Base-by-base conservation (phyloP, 2,888 invertebrate genomes). In the Campopleginae sp. region DNA sequence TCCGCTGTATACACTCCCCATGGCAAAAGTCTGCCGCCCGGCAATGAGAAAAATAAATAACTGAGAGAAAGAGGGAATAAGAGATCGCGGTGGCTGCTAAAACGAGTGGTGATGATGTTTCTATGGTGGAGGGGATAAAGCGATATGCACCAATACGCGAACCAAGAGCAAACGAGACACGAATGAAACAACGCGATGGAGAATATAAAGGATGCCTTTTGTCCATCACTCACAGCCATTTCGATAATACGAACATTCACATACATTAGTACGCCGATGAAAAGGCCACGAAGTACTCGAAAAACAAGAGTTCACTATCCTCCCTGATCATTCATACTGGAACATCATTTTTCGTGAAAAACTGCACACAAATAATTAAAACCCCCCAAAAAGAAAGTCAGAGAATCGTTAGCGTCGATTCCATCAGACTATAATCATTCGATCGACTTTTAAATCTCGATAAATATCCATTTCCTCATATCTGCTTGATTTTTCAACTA, bases 161-260 rank as follows among this genome's bases (percentile, higher is more conserved):
- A 48, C 48, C 31, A n/a, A 48, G 17, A 63, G 51, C 17, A 51
- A 80, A 63, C 48, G 61, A 48, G 71, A 46, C 33, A 63, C 12
- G 42, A 74, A 84, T 80, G 81, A 78, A 81, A 74, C 68, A 12
- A n/a, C n/a, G 70, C 71, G 82, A 79, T 48, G 68, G 74, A 84
- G 74, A 74, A 70, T 74, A 58, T 27, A 42, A 23, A 81, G 71
- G 42, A 86, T 76, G 82, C 81, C 77, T 72, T 79, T 82, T 82
- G 31, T 83, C 82, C 85, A 61, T 78, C 58, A 83, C 85, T 84
- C 86, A 79, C 72, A 82, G 76, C 75, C 87, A 89, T 91, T 90
- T 89, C 88, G 89, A 90, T 90, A 89, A 91, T 91, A 89, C 88
- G 88, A 87, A 87, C 89, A 92, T 92, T 91, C 91, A 89, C 91